phyloP scores from a whole-genome alignment of 2,113 vertebrate species.

The Puma concolor region DNA sequence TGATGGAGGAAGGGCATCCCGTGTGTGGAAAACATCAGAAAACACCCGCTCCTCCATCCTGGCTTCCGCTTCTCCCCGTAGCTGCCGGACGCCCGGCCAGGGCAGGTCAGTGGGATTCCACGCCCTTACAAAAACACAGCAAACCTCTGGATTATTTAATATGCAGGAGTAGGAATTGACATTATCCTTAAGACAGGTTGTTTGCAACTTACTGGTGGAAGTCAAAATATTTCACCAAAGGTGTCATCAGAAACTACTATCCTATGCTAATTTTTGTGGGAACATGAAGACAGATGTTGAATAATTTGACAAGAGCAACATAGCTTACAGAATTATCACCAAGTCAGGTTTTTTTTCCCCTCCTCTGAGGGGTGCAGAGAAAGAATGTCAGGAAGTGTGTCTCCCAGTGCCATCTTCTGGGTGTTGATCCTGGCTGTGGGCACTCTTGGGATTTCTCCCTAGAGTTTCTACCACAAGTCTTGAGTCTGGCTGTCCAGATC shows the following conservation, averaged over 20 bases:
- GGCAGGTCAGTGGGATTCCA: slow-evolving; percentile 24
- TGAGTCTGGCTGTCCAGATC: neutral
- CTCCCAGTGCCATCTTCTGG: neutral
- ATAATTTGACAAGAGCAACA: slow-evolving; percentile 89
- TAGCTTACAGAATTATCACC: slow-evolving; percentile 88
- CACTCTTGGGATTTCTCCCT: neutral
- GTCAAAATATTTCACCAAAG: slow-evolving; percentile 91
- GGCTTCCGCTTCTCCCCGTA: neutral
- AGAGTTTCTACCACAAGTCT: neutral
- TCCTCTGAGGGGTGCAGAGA: slow-evolving; percentile 24
- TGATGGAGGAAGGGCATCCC: neutral
- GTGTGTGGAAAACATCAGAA: neutral
- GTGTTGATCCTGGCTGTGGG: neutral
- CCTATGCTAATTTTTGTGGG: slow-evolving; percentile 91
- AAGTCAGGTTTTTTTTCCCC: slow-evolving; percentile 78
- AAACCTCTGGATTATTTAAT: slow-evolving; percentile 85
- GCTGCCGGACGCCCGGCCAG: neutral
- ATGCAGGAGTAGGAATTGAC: slow-evolving; percentile 87
- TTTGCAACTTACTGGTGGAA: slow-evolving; percentile 89
- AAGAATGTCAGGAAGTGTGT: slow-evolving; percentile 56
- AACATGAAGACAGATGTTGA: slow-evolving; percentile 91
- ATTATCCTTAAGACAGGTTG: slow-evolving; percentile 90
- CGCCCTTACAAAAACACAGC: slow-evolving; percentile 65
- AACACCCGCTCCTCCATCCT: neutral
- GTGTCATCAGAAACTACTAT: slow-evolving; percentile 91